Base-by-base conservation (phyloP, 2,797 vertebrate genomes). In the Nyctalus aviator region DNA sequence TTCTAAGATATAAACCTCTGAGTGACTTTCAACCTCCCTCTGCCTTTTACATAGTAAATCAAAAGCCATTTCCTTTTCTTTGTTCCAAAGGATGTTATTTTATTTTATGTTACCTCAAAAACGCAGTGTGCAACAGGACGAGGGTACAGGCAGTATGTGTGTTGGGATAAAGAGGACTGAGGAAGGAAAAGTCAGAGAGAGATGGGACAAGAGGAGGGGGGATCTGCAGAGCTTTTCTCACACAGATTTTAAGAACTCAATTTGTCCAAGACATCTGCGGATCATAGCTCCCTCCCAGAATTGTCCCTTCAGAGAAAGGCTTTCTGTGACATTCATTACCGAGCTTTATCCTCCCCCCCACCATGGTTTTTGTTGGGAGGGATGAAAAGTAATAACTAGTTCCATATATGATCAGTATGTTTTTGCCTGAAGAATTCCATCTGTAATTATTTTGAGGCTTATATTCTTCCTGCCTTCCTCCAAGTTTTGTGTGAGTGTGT, bases 41-140 rank as follows among this genome's bases (percentile, higher is more conserved):
- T 69, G 9, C 75, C 44, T 93, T 90, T 88, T 78, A 53, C 55
- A 27, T 90, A 66, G 25, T 18, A 93, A 94, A 92, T 75, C 55
- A 94, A 73, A 91, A 30, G 3, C 30, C 41, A 77, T 20, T 13
- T 59, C 17, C 41, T 72, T 64, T 23, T 93, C 12, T 84, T 94
- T 92, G 48, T 84, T 95, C 13, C 8, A 57, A 88, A 86, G 23
- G 6, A 78, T 30, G 12, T 30, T 72, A 66, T 25, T 93, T 86
- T 48, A 66, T 89, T 75, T 91, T 82, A 84, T 77, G 62, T 53
- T 37, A 84, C 30, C 18, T 71, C 25, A 50, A 87, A 95, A 69
- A 44, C 50, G 81, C 55, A 50, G 21, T 18, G 35, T 44, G 44
- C 66, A 66, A 86, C 23, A 46, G 20, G 1, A 20, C 9, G 2